Base-by-base conservation (phyloP, 2,113 vertebrate genomes). In the Baryphthengus martii region DNA sequence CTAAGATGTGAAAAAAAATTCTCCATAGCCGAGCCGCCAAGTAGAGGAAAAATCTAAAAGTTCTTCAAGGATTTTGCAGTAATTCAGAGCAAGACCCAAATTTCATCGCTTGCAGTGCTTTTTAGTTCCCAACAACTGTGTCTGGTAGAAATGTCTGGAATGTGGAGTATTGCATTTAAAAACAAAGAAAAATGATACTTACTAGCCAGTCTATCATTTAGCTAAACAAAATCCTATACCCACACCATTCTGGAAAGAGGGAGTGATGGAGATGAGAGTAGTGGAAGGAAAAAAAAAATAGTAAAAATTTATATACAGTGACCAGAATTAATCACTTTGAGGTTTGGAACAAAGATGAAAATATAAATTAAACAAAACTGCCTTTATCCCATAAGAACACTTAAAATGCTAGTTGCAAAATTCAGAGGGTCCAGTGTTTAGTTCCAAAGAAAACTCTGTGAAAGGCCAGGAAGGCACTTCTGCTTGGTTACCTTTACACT, bases 151-250 rank as follows among this genome's bases (percentile, higher is more conserved):
- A 94, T 90, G 49, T 67, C 68, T 78, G 85, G 92, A 96, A 95
- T 95, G 86, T 89, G 40, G 65, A 63, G 31, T 77, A 90, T 61
- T 94, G 68, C 93, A 74, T 90, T 95, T 93, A 75, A 95, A 96
- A 90, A 76, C 59, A 88, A 93, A 96, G 55, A 13, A 88, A 80
- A 94, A 33, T 63, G 50, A 62, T 80, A 59, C 47, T 65, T 94
- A 72, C 90, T 78, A 90, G 56, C 33, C 33, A 40, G 33, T 89
- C 67, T 68, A 18, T 47, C 52, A 56, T 77, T 92, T 91, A 90
- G 29, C 35, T 90, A 89, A 93, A 90, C 42, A 90, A 90, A 90
- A 88, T 83, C 50, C 13, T 5, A 4, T 37, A 81, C 28, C 53
- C 80, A 56, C 68, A 74, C 23, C 15, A 56, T 80, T 88, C 73